Base-by-base conservation (phyloP, 2,888 invertebrate species). In the Tetanocera ferruginea region DNA sequence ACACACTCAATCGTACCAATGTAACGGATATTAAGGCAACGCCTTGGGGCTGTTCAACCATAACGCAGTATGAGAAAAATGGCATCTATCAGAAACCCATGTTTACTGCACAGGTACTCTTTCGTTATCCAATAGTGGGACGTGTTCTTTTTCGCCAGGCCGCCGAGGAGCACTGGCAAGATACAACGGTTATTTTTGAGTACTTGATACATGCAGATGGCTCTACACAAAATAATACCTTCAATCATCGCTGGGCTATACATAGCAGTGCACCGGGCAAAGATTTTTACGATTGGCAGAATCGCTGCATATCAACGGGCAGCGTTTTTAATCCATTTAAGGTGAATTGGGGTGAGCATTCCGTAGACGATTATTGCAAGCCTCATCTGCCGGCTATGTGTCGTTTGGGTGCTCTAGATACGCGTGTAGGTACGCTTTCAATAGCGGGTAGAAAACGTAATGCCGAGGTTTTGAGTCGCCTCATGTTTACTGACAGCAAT, bases 221-320 rank as follows among this genome's bases (percentile, higher is more conserved):
- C 0, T 93, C 95, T 3, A 93, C 92, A 75, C 90, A 94, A 77
- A 95, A 96, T 88, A 94, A 94, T 87, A 94, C 95, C 0, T 91
- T 91, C 62, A 91, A 92, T 14, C 96, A 96, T 88, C 93, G 95
- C 81, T 98, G 97, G 97, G 94, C 95, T 14, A 91, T 98, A 23
- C 96, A 97, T 87, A 93, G 93, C 77, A 90, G 92, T 81, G 92
- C 95, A 0, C 95, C 97, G 0, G 96, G 96, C 23, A 93, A 92
- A 79, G 98, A 98, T 90, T 97, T 94, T 89, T 97, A 97, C 88
- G 96, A 96, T 89, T 97, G 97, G 97, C 94, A 95, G 37, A 93
- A 92, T 62, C 91, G 97, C 52, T 97, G 97, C 87, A 90, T 96
- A 11, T 96, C 96, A 82, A 93, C 96, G 0, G 97, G 96, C 5